A percentile compares a stretch with the other conserved stretches of the same genome.
Conservation (phyloP, 2,888 invertebrate genomes). For the Charanyca ferruginea region DNA sequence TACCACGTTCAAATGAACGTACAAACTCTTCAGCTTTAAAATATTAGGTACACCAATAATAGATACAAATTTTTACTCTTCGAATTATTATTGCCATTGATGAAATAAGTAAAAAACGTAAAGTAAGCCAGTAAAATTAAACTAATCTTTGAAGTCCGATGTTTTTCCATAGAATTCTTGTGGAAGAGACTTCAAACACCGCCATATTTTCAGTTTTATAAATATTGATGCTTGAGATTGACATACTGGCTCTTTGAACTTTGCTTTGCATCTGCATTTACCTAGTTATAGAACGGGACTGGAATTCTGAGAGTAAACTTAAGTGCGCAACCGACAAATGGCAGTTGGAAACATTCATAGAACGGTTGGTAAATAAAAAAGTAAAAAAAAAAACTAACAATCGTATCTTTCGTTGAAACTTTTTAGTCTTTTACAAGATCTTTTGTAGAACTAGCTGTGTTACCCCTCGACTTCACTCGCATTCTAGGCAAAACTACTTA, state of each 20-base stretch:
- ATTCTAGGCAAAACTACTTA: not conserved
- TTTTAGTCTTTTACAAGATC: not conserved
- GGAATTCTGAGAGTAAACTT: conserved; percentile 1
- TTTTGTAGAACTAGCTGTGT: not conserved
- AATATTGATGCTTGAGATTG: conserved; percentile 61
- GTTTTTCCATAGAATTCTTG: conserved; percentile 43
- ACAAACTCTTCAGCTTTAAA: too few species aligned
- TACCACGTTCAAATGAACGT: too few species aligned
- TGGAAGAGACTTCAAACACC: conserved; percentile 52
- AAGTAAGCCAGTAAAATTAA: conserved; percentile 36
- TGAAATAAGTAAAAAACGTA: conserved; percentile 22
- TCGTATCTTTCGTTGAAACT: too few species aligned
- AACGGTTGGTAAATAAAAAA: not conserved
- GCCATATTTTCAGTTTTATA: conserved; percentile 54
- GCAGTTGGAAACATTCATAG: not conserved
- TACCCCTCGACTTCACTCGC: not conserved
- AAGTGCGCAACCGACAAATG: not conserved
- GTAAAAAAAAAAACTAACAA: too few species aligned
- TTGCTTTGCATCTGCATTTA: conserved; percentile 15
- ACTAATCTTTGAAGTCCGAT: conserved; percentile 51
- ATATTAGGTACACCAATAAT: too few species aligned
- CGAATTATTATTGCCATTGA: conserved; percentile 4
- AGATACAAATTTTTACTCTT: not conserved
- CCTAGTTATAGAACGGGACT: not conserved
- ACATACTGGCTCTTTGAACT: conserved; percentile 49